A percentile compares a stretch with the other conserved stretches of the same genome.
Conservation (phyloP, 2,797 vertebrate genomes). For the Rhinophrynus dorsalis region DNA sequence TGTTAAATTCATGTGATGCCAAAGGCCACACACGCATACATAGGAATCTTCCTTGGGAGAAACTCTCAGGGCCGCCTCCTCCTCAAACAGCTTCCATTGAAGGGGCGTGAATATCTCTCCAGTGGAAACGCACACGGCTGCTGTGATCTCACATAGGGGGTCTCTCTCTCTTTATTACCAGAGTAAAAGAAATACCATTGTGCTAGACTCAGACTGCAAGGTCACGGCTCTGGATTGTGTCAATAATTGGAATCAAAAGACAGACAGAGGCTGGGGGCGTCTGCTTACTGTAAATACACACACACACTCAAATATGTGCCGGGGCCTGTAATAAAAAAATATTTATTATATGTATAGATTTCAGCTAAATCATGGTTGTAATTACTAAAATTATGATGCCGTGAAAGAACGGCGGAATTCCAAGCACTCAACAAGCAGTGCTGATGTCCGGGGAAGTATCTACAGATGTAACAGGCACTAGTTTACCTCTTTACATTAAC, state of each 20-base stretch:
- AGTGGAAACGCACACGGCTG: background rate
- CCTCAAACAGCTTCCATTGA: constrained; percentile 33
- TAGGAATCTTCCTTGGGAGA: constrained; percentile 31
- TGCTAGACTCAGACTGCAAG: background rate
- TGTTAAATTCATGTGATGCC: constrained; percentile 40
- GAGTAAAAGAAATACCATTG: background rate
- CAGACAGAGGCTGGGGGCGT: background rate
- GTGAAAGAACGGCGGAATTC: too few species aligned
- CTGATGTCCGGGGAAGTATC: too few species aligned
- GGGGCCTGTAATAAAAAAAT: background rate
- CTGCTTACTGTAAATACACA: background rate
- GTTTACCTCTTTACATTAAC: too few species aligned
- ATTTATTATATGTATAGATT: background rate
- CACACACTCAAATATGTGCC: too few species aligned
- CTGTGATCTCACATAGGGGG: background rate
- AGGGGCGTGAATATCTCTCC: constrained; percentile 20
- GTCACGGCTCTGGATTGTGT: background rate
- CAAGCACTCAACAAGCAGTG: too few species aligned
- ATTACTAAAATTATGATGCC: background rate
- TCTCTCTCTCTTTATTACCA: background rate
- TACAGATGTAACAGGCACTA: too few species aligned
- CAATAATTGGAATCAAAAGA: background rate
- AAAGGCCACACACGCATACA: constrained; percentile 24
- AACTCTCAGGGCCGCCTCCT: background rate
- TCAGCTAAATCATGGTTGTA: background rate